phyloP scores from a whole-genome alignment of 2,888 invertebrate genomes.

The Prosopocoilus inquinatus region DNA sequence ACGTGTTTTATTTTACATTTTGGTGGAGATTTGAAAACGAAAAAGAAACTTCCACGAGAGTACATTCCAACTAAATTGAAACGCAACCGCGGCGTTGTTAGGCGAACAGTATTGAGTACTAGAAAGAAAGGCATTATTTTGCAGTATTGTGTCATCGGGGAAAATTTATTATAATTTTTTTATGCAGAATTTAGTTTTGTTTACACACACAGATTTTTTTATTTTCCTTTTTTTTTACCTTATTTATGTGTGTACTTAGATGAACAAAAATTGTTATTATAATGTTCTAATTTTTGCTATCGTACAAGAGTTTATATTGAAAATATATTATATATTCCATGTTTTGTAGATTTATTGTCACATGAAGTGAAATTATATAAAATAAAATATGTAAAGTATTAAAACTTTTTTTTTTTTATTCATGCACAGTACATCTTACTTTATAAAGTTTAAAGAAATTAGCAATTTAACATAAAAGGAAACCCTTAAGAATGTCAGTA shows the following conservation, averaged over 20 bases:
- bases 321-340: conserved; percentile 46
- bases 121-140: not conserved
- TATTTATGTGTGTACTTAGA: conserved; percentile 45
- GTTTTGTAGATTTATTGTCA: conserved; percentile 49
- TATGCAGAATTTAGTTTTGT: not conserved
- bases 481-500: too few relatives aligned
- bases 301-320: conserved; percentile 49
- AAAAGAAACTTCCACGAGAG: not conserved
- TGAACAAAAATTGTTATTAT: conserved; percentile 46
- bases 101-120: not conserved
- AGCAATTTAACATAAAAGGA: too few relatives aligned
- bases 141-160: not conserved
- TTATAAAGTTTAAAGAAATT: too few relatives aligned
- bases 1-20: conserved; percentile 1
- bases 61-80: conserved; percentile 3
- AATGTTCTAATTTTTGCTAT: conserved; percentile 47
- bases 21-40: not conserved
- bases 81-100: not conserved
- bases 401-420: not conserved
- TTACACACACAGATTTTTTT: not conserved
- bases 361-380: conserved; percentile 35
- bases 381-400: conserved; percentile 19
- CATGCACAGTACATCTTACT: too few relatives aligned
- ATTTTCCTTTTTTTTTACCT: conserved; percentile 4
- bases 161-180: not conserved